Conservation (phyloP, 2,888 invertebrate species). For the Lottia gigantea region DNA sequence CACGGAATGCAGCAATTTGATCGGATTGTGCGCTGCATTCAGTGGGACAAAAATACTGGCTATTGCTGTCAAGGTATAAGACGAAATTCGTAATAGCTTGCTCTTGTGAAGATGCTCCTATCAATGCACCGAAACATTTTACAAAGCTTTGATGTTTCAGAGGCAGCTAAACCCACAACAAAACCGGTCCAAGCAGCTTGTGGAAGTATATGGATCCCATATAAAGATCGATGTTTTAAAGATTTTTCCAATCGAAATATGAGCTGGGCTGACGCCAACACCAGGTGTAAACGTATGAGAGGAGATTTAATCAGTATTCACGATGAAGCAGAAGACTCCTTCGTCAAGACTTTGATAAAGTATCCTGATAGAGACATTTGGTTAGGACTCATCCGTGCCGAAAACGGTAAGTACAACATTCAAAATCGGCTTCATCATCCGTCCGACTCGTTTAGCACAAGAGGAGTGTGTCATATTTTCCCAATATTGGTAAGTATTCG, state of each 20-base stretch:
- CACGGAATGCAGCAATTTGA: too few relatives aligned
- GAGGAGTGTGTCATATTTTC: too few relatives aligned
- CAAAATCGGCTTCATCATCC: too few relatives aligned
- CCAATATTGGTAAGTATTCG: too few relatives aligned
- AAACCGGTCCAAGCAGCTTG: constrained; percentile 35
- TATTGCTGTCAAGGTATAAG: too few relatives aligned
- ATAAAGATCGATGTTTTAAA: constrained; percentile 41
- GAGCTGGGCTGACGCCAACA: constrained; percentile 49
- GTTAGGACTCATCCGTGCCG: constrained; percentile 36
- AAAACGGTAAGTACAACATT: constrained; percentile 14
- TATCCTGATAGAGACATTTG: constrained; percentile 29
- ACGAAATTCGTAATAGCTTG: too few relatives aligned
- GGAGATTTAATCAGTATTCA: constrained; percentile 45
- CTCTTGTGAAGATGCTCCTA: too few relatives aligned
- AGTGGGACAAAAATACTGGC: too few relatives aligned
- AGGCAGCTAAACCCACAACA: constrained; percentile 10
- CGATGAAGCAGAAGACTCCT: constrained; percentile 33
- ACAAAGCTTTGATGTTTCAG: too few relatives aligned
- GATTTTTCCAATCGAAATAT: constrained; percentile 27
- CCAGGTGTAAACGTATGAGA: constrained; percentile 37
- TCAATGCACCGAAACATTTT: too few relatives aligned
- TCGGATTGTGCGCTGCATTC: too few relatives aligned
- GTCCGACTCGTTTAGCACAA: too few relatives aligned
- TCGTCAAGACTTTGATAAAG: constrained; percentile 29
- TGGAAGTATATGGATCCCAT: constrained; percentile 20